Percentiles rank a stretch among this genome's conserved stretches.
These are phyloP conservation scores for Eubasilissa regina DNA, from an alignment of 1,140 invertebrate species.

Conservation along the genomic window DNA sequence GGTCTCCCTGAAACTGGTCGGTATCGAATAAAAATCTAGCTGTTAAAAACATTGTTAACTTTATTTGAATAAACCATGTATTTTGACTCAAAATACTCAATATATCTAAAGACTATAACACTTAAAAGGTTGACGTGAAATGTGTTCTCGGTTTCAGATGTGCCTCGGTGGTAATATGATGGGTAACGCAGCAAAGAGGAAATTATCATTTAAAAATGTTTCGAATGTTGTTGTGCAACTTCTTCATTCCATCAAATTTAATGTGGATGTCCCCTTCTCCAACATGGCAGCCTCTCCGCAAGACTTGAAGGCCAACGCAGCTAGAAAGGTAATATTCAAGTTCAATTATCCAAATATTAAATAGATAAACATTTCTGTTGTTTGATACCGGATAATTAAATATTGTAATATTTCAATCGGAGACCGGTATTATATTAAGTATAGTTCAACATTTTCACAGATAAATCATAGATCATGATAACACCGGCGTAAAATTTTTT, in stretches of 20 bases:
- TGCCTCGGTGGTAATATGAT: slow-evolving; percentile 76
- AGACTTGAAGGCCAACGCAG: slow-evolving; percentile 75
- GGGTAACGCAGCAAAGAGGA: slow-evolving; percentile 78
- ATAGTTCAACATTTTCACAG: no score
- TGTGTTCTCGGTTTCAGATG: slow-evolving; percentile 65
- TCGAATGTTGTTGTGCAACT: slow-evolving; percentile 93
- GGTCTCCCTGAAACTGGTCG: background rate
- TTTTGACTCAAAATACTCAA: no score
- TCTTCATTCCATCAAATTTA: slow-evolving; percentile 92
- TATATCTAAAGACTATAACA: background rate
- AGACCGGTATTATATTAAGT: no score
- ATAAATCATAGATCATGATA: no score
- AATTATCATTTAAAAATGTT: slow-evolving; percentile 93
- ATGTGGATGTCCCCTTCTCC: slow-evolving; percentile 92
- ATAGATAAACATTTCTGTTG: slow-evolving; percentile 6
- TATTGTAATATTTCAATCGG: background rate
- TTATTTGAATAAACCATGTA: background rate
- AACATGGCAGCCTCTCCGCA: slow-evolving; percentile 84
- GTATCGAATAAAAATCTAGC: background rate
- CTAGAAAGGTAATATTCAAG: slow-evolving; percentile 74
- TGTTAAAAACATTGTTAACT: background rate
- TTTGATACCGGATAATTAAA: slow-evolving; percentile 16
- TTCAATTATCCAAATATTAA: background rate
- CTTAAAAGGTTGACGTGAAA: no score
- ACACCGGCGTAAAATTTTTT: no score